Evolutionary conservation across 1,140 invertebrate species (phyloP).

Genomic region (Aphaenogaster rudis): DNA sequence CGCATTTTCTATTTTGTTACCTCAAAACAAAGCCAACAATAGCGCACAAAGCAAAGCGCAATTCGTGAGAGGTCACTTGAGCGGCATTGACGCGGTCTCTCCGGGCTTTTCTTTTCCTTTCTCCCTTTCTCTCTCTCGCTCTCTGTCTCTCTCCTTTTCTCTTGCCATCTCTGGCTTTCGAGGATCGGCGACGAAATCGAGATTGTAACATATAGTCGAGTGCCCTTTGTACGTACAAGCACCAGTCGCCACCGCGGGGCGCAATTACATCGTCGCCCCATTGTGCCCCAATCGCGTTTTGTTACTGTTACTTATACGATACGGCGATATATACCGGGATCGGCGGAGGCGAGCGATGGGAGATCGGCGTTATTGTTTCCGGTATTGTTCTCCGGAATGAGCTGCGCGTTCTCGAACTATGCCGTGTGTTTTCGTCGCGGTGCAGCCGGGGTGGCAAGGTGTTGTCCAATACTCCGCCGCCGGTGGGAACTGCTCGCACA

Average conservation of each 20-base stretch:
- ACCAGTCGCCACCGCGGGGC: slow-evolving; percentile 69
- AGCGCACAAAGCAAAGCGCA: slow-evolving; percentile 68
- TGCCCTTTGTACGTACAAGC: slow-evolving; percentile 76
- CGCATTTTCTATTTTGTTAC: slow-evolving; percentile 87
- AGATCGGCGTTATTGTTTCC: slow-evolving; percentile 61
- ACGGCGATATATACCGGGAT: slow-evolving; percentile 8
- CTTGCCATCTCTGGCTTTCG: slow-evolving; percentile 58
- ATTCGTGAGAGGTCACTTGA: slow-evolving; percentile 81
- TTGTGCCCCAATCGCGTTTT: slow-evolving; percentile 83
- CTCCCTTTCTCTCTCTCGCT: slow-evolving; percentile 43
- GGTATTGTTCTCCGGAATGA: slow-evolving; percentile 70
- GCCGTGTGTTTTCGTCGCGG: slow-evolving; percentile 62
- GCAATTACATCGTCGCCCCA: slow-evolving; percentile 83
- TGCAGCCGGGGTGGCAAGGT: slow-evolving; percentile 77
- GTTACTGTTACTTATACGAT: slow-evolving; percentile 82
- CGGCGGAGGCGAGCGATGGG: not conserved
- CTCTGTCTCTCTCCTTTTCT: slow-evolving; percentile 25
- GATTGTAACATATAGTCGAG: slow-evolving; percentile 85
- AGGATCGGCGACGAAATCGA: slow-evolving; percentile 84
- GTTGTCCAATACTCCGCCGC: slow-evolving; percentile 67
- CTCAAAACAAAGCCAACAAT: slow-evolving; percentile 86
- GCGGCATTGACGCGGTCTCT: slow-evolving; percentile 32
- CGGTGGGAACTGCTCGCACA: slow-evolving; percentile 86
- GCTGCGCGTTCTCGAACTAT: slow-evolving; percentile 44
- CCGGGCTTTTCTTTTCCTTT: not conserved